Evolutionary conservation across 2,797 vertebrate species (phyloP).

Genomic region (Lepilemur septentrionalis): DNA sequence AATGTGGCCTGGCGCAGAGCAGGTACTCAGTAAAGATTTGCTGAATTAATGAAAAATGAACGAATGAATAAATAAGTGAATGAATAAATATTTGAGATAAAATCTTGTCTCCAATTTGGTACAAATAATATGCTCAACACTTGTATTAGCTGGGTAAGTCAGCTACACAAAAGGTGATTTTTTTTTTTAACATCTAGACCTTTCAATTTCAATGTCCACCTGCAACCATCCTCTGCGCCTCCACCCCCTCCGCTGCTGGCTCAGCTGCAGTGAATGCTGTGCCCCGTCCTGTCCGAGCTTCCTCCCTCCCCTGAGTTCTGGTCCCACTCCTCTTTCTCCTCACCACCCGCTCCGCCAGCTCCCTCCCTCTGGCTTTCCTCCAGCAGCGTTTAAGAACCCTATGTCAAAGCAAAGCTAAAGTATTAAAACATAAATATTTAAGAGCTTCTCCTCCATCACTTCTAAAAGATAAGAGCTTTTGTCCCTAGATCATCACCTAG

Average conservation of each 20-base stretch:
- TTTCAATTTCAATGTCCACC: not conserved
- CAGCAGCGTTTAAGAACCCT: not conserved
- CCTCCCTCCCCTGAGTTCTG: no score
- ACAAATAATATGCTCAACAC: not conserved
- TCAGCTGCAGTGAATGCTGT: rapidly evolving
- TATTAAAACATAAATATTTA: not conserved
- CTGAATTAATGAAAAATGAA: not conserved
- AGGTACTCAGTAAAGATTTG: not conserved
- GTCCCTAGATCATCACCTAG: not conserved
- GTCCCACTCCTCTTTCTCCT: not conserved
- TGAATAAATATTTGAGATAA: not conserved
- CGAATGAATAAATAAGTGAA: not conserved
- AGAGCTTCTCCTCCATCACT: not conserved
- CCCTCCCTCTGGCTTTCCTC: not conserved
- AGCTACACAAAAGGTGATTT: not conserved
- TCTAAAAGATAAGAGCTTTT: not conserved
- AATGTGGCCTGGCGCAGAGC: not conserved
- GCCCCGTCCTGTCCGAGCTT: not conserved
- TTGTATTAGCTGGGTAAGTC: not conserved
- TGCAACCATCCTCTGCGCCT: not conserved
- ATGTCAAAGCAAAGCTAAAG: not conserved
- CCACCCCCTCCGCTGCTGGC: not conserved
- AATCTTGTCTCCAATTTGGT: not conserved
- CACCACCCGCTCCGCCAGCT: not conserved
- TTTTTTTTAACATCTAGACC: not conserved